Percentiles rank a stretch among this genome's conserved stretches.
phyloP scores from a whole-genome alignment of 2,797 vertebrate genomes.

The Fundulus diaphanus region DNA sequence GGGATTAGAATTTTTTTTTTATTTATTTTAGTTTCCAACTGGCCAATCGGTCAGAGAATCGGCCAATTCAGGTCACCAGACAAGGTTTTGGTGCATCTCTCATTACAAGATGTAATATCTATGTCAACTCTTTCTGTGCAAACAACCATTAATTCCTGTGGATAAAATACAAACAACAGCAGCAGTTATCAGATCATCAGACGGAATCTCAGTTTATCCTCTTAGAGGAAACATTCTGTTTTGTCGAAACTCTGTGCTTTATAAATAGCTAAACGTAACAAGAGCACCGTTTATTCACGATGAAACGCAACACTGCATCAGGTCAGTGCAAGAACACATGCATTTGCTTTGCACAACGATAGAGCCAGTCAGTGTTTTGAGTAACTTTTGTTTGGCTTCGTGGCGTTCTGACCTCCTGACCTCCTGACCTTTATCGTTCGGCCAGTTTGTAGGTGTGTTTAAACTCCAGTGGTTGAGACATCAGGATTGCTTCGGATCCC shows the following conservation, averaged over 20 bases:
- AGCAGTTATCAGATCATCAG: background rate
- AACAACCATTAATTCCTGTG: background rate
- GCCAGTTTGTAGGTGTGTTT: constrained; percentile 35
- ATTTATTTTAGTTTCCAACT: no score
- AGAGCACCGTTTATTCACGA: background rate
- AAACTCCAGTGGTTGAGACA: constrained; percentile 33
- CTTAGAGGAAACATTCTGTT: background rate
- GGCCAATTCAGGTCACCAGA: no score
- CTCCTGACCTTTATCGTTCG: constrained; percentile 26
- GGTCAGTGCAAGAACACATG: background rate
- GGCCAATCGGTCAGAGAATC: no score
- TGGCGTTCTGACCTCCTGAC: background rate
- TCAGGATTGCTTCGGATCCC: constrained; percentile 36
- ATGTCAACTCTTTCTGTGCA: no score
- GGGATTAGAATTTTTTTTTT: no score
- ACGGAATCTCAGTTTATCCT: background rate
- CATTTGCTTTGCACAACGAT: background rate
- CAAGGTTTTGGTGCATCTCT: no score
- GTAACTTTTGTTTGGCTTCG: background rate
- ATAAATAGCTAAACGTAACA: background rate
- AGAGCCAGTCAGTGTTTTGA: background rate
- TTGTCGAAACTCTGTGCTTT: background rate
- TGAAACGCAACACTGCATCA: background rate
- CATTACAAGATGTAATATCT: no score
- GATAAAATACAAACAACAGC: background rate